Percentiles rank a stretch among this genome's conserved stretches.
These are phyloP conservation scores for Protonibea diacanthus DNA, from an alignment of 2,797 vertebrate genomes.

Conservation along the genomic window DNA sequence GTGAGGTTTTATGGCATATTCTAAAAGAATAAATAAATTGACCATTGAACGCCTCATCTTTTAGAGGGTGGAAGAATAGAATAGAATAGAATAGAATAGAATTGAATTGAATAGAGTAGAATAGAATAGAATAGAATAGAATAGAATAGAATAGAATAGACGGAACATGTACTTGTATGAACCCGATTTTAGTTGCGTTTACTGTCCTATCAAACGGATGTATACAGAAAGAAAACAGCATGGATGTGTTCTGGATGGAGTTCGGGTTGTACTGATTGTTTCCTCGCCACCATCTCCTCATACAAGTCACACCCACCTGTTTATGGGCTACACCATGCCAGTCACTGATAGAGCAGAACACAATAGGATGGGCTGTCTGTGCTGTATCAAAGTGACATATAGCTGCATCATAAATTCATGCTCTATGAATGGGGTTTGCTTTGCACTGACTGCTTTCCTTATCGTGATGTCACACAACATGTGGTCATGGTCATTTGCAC, in stretches of 20 bases:
- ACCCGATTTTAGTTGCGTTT: too few relatives aligned
- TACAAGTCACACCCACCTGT: not conserved
- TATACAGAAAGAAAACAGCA: too few relatives aligned
- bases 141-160: not conserved
- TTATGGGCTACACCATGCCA: not conserved
- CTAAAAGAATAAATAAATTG: not conserved
- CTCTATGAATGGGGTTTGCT: not conserved
- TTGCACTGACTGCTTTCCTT: not conserved
- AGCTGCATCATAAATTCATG: not conserved
- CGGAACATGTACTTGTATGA: too few relatives aligned
- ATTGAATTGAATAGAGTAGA: not conserved
- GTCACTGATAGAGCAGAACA: not conserved
- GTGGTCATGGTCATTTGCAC: too few relatives aligned
- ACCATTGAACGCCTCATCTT: not conserved
- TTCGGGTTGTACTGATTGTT: not conserved
- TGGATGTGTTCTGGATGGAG: not conserved
- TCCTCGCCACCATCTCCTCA: not conserved
- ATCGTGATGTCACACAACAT: not conserved
- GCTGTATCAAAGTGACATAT: too few relatives aligned
- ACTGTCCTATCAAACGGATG: too few relatives aligned
- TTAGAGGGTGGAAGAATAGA: not conserved
- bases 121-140: slow-evolving; percentile 6
- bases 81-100: slow-evolving; percentile 10
- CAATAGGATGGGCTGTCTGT: not conserved
- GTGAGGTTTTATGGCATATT: not conserved